Conservation (phyloP, 2,797 vertebrate species). For the Psittacula derbiana region DNA sequence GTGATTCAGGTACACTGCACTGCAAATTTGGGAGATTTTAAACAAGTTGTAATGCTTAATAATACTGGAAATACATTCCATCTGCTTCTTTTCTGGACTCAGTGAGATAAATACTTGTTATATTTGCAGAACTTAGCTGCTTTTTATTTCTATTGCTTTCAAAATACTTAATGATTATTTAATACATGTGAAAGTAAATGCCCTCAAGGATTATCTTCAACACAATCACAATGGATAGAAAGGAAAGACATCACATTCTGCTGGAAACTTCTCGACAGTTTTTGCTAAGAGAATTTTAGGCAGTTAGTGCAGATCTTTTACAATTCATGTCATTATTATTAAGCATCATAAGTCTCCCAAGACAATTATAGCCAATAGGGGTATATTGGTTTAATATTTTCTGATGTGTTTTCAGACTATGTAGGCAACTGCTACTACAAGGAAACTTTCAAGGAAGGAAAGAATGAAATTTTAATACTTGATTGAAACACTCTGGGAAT, state of each 20-base stretch:
- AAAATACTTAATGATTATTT: slow-evolving; percentile 46
- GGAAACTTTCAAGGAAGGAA: slow-evolving; percentile 21
- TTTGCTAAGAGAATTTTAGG: slow-evolving; percentile 54
- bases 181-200: slow-evolving; percentile 43
- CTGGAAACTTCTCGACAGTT: slow-evolving; percentile 51
- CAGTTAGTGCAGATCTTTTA: background rate
- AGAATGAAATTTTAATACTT: slow-evolving; percentile 38
- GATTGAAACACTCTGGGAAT: slow-evolving; percentile 9
- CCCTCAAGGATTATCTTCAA: slow-evolving; percentile 15
- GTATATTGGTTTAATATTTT: slow-evolving; percentile 9
- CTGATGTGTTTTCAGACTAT: slow-evolving; percentile 38
- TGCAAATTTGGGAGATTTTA: slow-evolving; percentile 66
- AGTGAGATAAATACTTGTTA: slow-evolving; percentile 41
- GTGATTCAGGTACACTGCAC: slow-evolving; percentile 59
- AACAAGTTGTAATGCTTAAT: slow-evolving; percentile 50
- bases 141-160: slow-evolving; percentile 55
- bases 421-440: slow-evolving; percentile 5
- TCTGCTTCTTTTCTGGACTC: slow-evolving; percentile 55
- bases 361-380: background rate
- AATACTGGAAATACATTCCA: slow-evolving; percentile 54
- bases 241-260: slow-evolving; percentile 9
- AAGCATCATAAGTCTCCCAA: background rate
- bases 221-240: slow-evolving; percentile 11
- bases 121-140: slow-evolving; percentile 54
- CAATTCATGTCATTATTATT: slow-evolving; percentile 14